These are phyloP conservation scores for Hemitrygon akajei DNA, from an alignment of 2,797 vertebrate genomes.

Conservation along the genomic window DNA sequence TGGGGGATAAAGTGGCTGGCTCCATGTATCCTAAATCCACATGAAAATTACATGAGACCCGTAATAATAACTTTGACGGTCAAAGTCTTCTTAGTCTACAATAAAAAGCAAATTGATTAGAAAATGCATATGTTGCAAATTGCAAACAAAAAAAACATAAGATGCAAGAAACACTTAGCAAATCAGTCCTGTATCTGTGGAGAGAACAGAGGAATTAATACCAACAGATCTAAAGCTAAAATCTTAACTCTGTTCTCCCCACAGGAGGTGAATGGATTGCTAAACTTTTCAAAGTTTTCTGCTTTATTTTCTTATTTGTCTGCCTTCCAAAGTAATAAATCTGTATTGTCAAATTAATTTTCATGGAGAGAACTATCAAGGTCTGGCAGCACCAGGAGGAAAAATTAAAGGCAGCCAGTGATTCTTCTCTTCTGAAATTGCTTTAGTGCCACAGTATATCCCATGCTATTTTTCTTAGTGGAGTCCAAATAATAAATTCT, in stretches of 20 bases:
- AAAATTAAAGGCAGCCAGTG: neutral
- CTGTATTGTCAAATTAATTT: neutral
- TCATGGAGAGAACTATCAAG: neutral
- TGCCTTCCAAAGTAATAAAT: neutral
- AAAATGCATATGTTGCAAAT: conserved; percentile 8
- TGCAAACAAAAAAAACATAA: neutral
- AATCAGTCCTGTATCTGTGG: neutral
- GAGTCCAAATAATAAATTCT: too few species aligned
- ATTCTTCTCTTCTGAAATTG: neutral
- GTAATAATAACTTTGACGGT: neutral
- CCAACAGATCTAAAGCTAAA: neutral
- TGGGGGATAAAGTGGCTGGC: neutral
- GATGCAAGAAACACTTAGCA: neutral
- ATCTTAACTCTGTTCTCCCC: neutral
- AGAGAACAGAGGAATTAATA: neutral
- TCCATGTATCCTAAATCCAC: neutral
- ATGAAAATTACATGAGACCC: neutral
- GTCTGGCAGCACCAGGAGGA: neutral
- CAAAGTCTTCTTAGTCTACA: neutral
- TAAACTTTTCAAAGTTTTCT: neutral
- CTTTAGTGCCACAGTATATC: neutral
- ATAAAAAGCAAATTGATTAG: neutral
- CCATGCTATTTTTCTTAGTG: neutral
- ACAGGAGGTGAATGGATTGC: neutral
- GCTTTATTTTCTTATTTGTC: neutral